Conservation (phyloP, 2,888 invertebrate species). For the Andricus curvator region DNA sequence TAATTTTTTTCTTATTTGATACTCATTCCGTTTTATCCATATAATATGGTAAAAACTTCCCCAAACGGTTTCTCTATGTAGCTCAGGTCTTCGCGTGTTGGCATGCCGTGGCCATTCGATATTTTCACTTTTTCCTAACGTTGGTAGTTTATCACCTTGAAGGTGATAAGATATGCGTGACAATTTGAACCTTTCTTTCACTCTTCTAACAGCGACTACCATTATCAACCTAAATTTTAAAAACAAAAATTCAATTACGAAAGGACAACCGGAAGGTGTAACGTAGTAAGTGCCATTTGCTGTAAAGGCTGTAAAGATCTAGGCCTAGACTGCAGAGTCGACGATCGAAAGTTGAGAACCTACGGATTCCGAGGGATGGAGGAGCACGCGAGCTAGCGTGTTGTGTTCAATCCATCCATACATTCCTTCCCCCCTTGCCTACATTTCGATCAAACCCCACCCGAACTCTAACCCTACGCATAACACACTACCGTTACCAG, state of each 20-base stretch:
- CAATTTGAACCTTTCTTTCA: neutral
- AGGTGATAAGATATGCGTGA: neutral
- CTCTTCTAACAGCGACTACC: neutral
- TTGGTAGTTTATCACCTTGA: neutral
- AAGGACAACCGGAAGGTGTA: neutral
- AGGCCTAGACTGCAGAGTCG: neutral
- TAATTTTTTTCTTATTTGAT: no score
- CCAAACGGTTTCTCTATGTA: no score
- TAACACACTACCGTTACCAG: neutral
- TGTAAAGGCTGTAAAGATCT: neutral
- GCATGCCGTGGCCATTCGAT: neutral
- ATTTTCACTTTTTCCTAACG: conserved; percentile 19
- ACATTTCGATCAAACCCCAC: neutral
- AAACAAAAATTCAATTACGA: neutral
- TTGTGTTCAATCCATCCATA: conserved; percentile 57
- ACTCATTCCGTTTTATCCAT: no score
- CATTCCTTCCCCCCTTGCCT: conserved; percentile 50
- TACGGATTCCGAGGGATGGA: conserved; percentile 71
- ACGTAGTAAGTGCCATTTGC: no score
- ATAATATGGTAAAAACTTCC: no score
- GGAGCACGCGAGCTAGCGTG: conserved; percentile 76
- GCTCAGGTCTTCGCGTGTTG: neutral
- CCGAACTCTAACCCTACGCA: neutral
- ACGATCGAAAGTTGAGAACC: conserved; percentile 68
- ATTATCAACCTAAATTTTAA: neutral